Evolutionary conservation across 2,888 invertebrate genomes (phyloP).

Genomic region (Rotaria magnacalcarata): DNA sequence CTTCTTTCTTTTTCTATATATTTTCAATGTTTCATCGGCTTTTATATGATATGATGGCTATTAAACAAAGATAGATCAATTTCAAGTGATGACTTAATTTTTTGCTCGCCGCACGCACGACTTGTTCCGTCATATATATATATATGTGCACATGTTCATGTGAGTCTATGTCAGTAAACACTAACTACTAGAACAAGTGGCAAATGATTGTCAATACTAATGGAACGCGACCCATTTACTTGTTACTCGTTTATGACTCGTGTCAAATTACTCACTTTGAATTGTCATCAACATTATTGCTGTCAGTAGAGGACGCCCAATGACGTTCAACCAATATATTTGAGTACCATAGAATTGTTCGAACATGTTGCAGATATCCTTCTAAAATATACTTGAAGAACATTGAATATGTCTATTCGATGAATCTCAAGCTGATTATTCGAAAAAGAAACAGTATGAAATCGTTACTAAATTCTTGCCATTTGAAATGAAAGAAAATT

Average conservation of each 20-base stretch:
- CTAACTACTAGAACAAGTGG: neutral
- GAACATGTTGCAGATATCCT: neutral
- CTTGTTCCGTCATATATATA: neutral
- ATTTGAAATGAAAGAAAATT: too few relatives aligned
- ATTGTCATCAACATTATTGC: neutral
- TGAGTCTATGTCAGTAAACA: neutral
- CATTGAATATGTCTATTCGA: too few relatives aligned
- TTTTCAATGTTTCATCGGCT: neutral
- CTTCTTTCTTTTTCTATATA: neutral
- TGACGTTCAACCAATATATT: neutral
- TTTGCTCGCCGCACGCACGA: neutral
- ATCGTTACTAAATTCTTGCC: too few relatives aligned
- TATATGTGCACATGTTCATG: neutral
- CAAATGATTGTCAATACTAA: conserved; percentile 4
- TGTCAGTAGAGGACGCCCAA: neutral
- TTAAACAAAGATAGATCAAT: conserved; percentile 16
- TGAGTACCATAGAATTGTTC: neutral
- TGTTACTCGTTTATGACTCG: conserved; percentile 8
- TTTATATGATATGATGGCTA: neutral
- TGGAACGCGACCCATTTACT: conserved; percentile 31
- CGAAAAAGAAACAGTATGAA: too few relatives aligned
- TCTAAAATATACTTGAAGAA: neutral
- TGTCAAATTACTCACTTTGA: conserved; percentile 28
- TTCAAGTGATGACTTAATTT: neutral
- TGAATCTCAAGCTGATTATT: too few relatives aligned